A percentile compares a stretch with the other conserved stretches of the same genome.
These are phyloP conservation scores for Mesocricetus auratus DNA, from an alignment of 2,113 vertebrate genomes.

Conservation along the genomic window DNA sequence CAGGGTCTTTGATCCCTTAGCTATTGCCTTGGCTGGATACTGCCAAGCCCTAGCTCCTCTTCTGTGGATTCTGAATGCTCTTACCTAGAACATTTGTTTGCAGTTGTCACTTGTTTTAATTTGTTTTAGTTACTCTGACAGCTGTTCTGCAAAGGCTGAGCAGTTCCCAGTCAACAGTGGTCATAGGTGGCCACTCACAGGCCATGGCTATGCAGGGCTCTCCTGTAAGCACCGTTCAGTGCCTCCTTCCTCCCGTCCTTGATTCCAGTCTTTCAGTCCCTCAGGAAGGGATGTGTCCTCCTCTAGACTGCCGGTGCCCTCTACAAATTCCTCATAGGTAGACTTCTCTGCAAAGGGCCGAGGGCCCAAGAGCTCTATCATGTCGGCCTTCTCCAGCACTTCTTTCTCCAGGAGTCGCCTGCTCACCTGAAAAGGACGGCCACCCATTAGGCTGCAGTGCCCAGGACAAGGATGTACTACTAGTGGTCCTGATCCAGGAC, in stretches of 20 bases:
- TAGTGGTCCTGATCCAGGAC: not conserved
- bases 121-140: not conserved
- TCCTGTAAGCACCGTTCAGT: not conserved
- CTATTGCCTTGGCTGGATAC: not conserved
- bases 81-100: not conserved
- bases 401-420: conserved; percentile 85
- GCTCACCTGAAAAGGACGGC: conserved; percentile 78
- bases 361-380: conserved; percentile 84
- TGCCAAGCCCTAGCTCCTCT: not conserved
- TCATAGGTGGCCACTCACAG: not conserved
- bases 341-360: conserved; percentile 84
- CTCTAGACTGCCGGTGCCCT: conserved; percentile 84
- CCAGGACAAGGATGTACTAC: too few relatives aligned
- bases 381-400: conserved; percentile 85
- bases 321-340: conserved; percentile 86
- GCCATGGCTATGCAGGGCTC: not conserved
- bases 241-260: conserved; percentile 40
- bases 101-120: not conserved
- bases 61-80: not conserved
- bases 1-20: not conserved
- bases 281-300: conserved; percentile 85
- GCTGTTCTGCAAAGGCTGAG: not conserved
- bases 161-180: not conserved
- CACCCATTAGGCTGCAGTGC: not conserved
- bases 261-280: conserved; percentile 85